A percentile compares a stretch with the other conserved stretches of the same genome.
Conservation (phyloP, 2,113 vertebrate genomes). For the Oncorhynchus masou region DNA sequence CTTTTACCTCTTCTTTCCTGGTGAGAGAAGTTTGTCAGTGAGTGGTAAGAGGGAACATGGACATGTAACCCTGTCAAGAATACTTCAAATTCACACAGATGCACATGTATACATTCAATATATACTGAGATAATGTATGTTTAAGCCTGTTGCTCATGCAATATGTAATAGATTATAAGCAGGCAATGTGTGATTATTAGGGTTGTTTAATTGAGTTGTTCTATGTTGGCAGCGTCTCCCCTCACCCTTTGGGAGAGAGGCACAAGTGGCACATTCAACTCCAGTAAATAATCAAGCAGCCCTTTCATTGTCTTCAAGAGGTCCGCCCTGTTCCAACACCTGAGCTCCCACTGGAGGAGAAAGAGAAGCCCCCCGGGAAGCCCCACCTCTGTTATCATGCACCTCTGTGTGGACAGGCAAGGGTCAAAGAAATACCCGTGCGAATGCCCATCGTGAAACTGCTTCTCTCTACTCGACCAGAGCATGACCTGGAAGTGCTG, state of each 20-base stretch:
- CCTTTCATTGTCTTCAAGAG: conserved; percentile 13
- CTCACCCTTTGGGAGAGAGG: conserved; percentile 33
- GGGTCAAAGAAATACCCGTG: conserved; percentile 36
- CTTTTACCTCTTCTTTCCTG: conserved; percentile 15
- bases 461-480: conserved; percentile 6
- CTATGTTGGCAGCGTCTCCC: conserved; percentile 4
- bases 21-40: neutral
- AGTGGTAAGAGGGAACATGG: neutral
- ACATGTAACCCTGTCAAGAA: neutral
- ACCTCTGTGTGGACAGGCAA: conserved; percentile 25
- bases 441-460: conserved; percentile 11
- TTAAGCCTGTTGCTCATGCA: neutral
- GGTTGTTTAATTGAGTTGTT: neutral
- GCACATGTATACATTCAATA: neutral
- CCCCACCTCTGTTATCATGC: conserved; percentile 29
- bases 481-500: conserved; percentile 22
- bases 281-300: conserved; percentile 32
- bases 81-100: neutral
- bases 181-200: neutral
- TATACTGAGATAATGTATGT: neutral
- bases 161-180: neutral
- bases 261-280: conserved; percentile 32
- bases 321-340: conserved; percentile 42
- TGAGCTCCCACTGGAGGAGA: conserved; percentile 35
- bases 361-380: conserved; percentile 27